Evolutionary conservation across 2,888 invertebrate genomes (phyloP), one percentile per base, ranked within the genome.

Genomic region (Azorinus chamasolen): DNA sequence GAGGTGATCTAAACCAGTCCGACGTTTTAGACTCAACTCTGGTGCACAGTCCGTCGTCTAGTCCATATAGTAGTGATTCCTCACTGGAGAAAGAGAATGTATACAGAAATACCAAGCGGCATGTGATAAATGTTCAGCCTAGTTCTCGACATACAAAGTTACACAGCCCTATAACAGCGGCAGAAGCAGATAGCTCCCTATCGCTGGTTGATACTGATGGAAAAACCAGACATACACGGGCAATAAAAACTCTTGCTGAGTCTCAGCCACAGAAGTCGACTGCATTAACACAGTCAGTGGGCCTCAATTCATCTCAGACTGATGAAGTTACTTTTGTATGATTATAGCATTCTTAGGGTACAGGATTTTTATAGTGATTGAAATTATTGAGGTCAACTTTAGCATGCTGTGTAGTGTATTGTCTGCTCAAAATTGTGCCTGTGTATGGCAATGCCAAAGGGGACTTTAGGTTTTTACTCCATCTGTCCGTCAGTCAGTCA

Each of bases 201-300:
- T 81, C 81, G 1, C 64, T 69, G 8, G 81, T 81, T 1, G 81
- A 81, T 22, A 81, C 78, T 16, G 81, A 81, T 46, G 66, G 77
- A 10, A 74, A 66, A 48, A 20, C 63, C 16, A 53, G 61, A 54
- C 76, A 73, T 62, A 76, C 76, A 46, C 71, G 68, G 5, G 32
- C 32, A 32, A 32, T 32, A 32, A 32, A 32, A 32, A 32, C 32
- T 6, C 5, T 32, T 6, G 32, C 10, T 10, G 32, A 32, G 32
- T 32, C 32, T 6, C 32, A 32, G 32, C n/a, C n/a, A n/a, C 43
- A 43, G n/a, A 43, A 58, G 58, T 41, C 37, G 18, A 24, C 45
- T 46, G 46, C 27, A 24, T 32, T 59, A 12, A 59, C 20, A 32
- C 64, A 50, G 22, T 64, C 59, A 46, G 55, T 32, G 32, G 58